Conservation (phyloP, 1,140 invertebrate genomes). For the Chironomus striatipennis region DNA sequence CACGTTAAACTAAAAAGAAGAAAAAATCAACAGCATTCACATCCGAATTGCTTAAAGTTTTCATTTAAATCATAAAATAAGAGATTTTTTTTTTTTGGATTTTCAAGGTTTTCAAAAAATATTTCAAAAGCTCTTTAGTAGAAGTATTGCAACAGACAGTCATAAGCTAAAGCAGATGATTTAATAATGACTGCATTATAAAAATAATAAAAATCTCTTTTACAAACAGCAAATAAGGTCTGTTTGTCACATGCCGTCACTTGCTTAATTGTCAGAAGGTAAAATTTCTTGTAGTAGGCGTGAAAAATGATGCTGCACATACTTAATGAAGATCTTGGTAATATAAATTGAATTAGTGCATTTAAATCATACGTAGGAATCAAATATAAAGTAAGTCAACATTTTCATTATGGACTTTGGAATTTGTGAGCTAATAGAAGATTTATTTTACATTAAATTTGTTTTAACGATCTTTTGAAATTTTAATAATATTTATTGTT, state of each 20-base stretch:
- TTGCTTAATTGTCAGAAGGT: background rate
- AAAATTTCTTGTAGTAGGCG: background rate
- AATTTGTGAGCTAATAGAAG: too few species aligned
- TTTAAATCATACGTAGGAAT: too few species aligned
- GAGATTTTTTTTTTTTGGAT: background rate
- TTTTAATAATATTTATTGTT: too few species aligned
- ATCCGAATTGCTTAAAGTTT: background rate
- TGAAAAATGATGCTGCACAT: too few species aligned
- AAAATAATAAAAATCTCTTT: too few species aligned
- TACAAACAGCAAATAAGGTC: too few species aligned
- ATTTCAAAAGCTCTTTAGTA: background rate
- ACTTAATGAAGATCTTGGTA: too few species aligned
- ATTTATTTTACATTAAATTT: too few species aligned
- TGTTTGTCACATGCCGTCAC: background rate
- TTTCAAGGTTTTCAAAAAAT: background rate
- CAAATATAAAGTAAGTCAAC: too few species aligned
- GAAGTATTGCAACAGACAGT: background rate
- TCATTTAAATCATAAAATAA: conserved; percentile 4
- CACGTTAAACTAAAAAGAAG: background rate
- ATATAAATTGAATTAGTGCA: too few species aligned
- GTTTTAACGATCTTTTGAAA: too few species aligned
- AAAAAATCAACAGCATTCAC: background rate
- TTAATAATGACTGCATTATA: background rate
- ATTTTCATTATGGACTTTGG: too few species aligned
- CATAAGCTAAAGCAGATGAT: background rate